Evolutionary conservation across 2,888 invertebrate species (phyloP).

Genomic region (Adelphocoris suturalis): DNA sequence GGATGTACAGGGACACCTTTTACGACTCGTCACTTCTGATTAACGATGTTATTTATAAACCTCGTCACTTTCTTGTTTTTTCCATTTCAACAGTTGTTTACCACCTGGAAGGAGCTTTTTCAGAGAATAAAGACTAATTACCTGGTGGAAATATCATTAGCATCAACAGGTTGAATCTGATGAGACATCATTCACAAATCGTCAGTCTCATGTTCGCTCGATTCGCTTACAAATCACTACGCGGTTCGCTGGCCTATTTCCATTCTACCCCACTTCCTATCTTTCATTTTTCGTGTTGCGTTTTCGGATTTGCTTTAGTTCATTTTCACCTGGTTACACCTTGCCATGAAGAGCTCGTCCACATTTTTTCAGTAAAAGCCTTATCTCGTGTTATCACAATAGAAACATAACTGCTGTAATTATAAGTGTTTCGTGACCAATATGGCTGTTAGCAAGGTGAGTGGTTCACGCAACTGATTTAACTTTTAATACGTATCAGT

Average conservation of each 20-base stretch:
- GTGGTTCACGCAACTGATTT: not conserved
- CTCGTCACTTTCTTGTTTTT: not conserved
- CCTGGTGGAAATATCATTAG: not conserved
- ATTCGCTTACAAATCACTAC: conserved; percentile 37
- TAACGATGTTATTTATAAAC: not conserved
- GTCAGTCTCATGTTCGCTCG: not conserved
- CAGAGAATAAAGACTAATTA: not conserved
- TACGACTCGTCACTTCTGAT: no score
- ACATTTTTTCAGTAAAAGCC: no score
- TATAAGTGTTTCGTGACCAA: no score
- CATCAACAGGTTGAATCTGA: conserved; percentile 1
- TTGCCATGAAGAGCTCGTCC: not conserved
- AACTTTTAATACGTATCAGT: no score
- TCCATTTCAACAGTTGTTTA: not conserved
- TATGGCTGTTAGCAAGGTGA: not conserved
- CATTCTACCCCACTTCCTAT: not conserved
- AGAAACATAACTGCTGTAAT: no score
- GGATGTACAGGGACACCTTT: no score
- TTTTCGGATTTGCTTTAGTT: not conserved
- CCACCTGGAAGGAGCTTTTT: not conserved
- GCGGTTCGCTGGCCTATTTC: not conserved
- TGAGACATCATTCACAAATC: not conserved
- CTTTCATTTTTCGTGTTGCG: not conserved
- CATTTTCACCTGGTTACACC: not conserved
- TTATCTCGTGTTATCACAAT: no score